Percentiles rank a stretch among this genome's conserved stretches.
phyloP scores from a whole-genome alignment of 2,113 vertebrate genomes.

The Bombycilla garrulus region DNA sequence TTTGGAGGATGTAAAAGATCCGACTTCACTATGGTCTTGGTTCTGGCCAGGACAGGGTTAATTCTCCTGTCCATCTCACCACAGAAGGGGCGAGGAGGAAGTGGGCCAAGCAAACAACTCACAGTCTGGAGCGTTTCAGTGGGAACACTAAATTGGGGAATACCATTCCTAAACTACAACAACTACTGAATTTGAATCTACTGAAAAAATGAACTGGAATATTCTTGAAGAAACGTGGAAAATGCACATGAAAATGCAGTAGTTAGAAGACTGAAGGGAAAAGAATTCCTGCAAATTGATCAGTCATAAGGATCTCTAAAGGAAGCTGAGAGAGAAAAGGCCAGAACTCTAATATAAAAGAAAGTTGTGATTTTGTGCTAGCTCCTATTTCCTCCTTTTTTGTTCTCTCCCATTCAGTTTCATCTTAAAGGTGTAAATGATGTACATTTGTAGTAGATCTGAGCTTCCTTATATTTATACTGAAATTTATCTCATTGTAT shows the following conservation, averaged over 20 bases:
- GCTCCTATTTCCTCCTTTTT: not conserved
- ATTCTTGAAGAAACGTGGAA: not conserved
- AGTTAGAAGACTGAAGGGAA: not conserved
- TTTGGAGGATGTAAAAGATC: not conserved
- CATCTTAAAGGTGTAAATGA: not conserved
- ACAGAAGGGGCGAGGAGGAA: rapidly evolving
- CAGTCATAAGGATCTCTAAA: not conserved
- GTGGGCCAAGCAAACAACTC: rapidly evolving
- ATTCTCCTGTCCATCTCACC: not conserved
- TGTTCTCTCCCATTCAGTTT: not conserved
- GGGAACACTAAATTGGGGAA: not conserved
- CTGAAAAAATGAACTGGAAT: not conserved
- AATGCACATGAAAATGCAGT: not conserved
- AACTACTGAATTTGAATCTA: not conserved
- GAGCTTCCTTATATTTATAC: not conserved
- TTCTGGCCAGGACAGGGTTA: not conserved
- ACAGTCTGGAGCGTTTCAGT: not conserved
- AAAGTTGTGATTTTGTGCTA: not conserved
- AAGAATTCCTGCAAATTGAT: not conserved
- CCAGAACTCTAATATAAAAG: not conserved
- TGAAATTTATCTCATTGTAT: not conserved
- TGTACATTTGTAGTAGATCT: not conserved
- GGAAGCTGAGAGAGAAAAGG: not conserved
- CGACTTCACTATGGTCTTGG: not conserved
- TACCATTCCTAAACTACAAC: not conserved